A percentile compares a stretch with the other conserved stretches of the same genome.
Evolutionary conservation across 2,888 invertebrate genomes (phyloP).

Genomic region (Sarcophaga caerulescens): DNA sequence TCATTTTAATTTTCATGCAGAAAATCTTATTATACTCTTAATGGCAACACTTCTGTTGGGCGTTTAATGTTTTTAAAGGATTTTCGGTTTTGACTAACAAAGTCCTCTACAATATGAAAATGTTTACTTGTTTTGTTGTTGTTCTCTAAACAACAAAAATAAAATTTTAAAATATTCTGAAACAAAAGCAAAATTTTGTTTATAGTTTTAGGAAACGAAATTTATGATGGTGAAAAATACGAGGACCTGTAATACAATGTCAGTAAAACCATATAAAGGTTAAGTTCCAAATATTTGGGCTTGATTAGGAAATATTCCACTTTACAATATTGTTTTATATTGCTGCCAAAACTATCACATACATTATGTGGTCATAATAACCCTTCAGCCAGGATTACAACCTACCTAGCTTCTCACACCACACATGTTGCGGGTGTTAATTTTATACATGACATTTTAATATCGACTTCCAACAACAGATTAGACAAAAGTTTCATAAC

Average conservation of each 20-base stretch:
- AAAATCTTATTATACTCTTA: background rate
- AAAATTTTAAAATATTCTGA: background rate
- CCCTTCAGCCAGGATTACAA: no score
- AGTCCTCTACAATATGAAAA: background rate
- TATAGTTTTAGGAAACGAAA: background rate
- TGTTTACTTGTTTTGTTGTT: conserved; percentile 1
- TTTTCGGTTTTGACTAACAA: conserved; percentile 11
- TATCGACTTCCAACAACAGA: no score
- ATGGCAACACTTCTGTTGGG: background rate
- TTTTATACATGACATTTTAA: no score
- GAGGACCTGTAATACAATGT: background rate
- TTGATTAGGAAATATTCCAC: no score
- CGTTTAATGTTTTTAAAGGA: conserved; percentile 13
- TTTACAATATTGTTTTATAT: no score
- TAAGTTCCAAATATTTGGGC: no score
- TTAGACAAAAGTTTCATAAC: no score
- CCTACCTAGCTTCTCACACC: no score
- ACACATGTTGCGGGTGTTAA: no score
- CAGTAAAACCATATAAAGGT: background rate
- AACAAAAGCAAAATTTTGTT: background rate
- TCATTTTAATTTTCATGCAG: background rate
- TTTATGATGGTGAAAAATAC: background rate
- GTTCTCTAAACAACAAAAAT: background rate
- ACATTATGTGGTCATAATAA: no score
- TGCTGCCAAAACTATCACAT: no score